Evolutionary conservation across 2,797 vertebrate genomes (phyloP), one percentile per base, ranked within the genome.

Genomic region (Liparis tanakae): DNA sequence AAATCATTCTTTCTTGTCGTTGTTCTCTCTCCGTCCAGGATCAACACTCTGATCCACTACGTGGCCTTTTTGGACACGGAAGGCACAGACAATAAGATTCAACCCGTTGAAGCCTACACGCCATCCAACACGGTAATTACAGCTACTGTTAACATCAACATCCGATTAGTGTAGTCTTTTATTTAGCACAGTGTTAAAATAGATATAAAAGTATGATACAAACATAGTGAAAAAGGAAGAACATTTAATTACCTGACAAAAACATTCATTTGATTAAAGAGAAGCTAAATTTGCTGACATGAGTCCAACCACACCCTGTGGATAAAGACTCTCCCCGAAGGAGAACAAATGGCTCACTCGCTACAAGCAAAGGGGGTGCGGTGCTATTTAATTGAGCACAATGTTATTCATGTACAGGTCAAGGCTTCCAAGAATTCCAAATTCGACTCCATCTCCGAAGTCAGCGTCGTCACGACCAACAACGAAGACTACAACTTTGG

Each of bases 1-100:
- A 65, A 10, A 51, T 54, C 14, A 33, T 15, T 15, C 4, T 6
- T 41, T 55, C 25, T 41, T 13, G 25, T 1, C 4, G 25, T 25
- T 48, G 6, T 50, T 53, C 18, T 67, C 7, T 67, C 25, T 56
- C 59, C 43, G n/a, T 65, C 2, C 59, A 93, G 92, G 83, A 4
- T 92, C 36, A 72, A 64, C 74, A 93, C 92, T 7, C 57, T 93
- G 70, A 90, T 92, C 55, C 91, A 93, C 62, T 90, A 78, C 7
- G 74, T 94, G 0, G 89, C 92, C 46, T 93, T 90, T 51, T 39
- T 82, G 70, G 88, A 85, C 43, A 92, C 90, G 0, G 89, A 91
- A 78, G 25, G 25, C 25, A 51, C 72, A 15, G 69, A 57, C 22
- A 7, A 7, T 10, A 12, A 39, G 37, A 36, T 36, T 36, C 36